phyloP scores from a whole-genome alignment of 2,113 vertebrate genomes.

The Lepisosteus osseus region DNA sequence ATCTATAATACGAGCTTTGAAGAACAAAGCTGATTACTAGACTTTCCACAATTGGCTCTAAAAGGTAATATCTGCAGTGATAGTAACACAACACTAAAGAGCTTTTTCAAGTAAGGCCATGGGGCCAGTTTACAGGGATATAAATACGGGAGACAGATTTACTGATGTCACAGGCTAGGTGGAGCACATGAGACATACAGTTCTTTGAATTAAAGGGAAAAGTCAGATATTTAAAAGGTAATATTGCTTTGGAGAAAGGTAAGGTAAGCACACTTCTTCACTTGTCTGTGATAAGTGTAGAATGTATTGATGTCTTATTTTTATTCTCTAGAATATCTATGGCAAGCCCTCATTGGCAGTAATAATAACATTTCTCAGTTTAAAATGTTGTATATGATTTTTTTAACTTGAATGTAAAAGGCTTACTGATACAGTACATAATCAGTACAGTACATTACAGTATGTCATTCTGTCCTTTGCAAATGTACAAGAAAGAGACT shows the following conservation, averaged over 20 bases:
- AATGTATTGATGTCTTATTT: too few relatives aligned
- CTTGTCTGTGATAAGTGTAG: too few relatives aligned
- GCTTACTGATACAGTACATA: too few relatives aligned
- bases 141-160: constrained; percentile 38
- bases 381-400: too few relatives aligned
- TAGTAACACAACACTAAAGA: neutral
- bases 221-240: constrained; percentile 43
- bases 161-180: constrained; percentile 57
- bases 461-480: too few relatives aligned
- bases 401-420: too few relatives aligned
- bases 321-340: too few relatives aligned
- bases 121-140: constrained; percentile 33
- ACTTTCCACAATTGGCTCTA: constrained; percentile 36
- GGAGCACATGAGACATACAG: constrained; percentile 40
- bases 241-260: constrained; percentile 45
- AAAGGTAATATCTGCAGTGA: constrained; percentile 23
- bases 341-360: too few relatives aligned
- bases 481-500: too few relatives aligned
- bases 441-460: too few relatives aligned
- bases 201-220: constrained; percentile 38
- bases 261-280: constrained; percentile 9
- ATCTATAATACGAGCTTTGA: constrained; percentile 9
- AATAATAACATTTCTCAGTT: too few relatives aligned
- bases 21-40: constrained; percentile 59
- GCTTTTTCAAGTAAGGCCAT: constrained; percentile 14